Evolutionary conservation across 2,113 vertebrate species (phyloP).

Genomic region (Clinocottus analis): DNA sequence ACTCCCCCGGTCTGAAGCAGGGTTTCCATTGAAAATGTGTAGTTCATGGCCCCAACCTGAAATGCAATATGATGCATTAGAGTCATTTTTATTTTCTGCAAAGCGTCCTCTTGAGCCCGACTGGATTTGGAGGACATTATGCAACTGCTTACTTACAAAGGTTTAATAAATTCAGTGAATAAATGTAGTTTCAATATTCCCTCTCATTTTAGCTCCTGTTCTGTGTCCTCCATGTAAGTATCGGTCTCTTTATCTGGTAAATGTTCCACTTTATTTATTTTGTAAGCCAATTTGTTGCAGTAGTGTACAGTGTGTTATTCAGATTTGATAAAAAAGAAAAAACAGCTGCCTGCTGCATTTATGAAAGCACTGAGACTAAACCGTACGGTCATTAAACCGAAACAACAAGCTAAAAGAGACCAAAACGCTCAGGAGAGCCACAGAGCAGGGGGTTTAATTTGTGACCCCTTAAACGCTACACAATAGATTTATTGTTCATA

Average conservation of each 20-base stretch:
- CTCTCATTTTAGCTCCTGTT: background rate
- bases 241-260: background rate
- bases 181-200: no score
- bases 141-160: background rate
- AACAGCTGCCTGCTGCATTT: background rate
- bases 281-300: background rate
- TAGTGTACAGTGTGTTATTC: background rate
- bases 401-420: constrained; percentile 4
- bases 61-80: background rate
- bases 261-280: background rate
- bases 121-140: background rate
- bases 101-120: background rate
- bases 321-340: background rate
- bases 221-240: no score
- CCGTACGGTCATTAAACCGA: background rate
- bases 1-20: background rate
- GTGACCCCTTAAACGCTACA: background rate
- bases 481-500: background rate
- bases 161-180: background rate
- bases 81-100: no score
- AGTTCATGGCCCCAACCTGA: no score
- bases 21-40: no score
- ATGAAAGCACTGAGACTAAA: background rate
- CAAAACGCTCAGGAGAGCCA: background rate
- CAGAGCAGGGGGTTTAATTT: background rate